Percentiles rank a stretch among this genome's conserved stretches.
These are phyloP conservation scores for Trichoplusia ni DNA, from an alignment of 1,140 invertebrate genomes.

Conservation along the genomic window DNA sequence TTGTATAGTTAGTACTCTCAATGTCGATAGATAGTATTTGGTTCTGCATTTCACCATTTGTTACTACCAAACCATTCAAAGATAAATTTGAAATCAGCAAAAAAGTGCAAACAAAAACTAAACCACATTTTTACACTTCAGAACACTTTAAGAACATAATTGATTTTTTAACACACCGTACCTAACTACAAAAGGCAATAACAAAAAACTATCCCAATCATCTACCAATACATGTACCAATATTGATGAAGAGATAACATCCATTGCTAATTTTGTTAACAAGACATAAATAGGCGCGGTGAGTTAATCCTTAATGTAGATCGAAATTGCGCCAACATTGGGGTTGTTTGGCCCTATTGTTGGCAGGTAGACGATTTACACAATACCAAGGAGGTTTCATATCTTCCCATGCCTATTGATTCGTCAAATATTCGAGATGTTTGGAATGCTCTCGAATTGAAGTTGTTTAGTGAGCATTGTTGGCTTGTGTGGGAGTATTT, in stretches of 20 bases:
- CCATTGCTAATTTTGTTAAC: neutral
- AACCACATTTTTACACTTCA: conserved; percentile 1
- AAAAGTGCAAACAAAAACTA: neutral
- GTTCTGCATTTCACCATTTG: neutral
- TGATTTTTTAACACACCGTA: conserved; percentile 1
- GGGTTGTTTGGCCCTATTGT: neutral
- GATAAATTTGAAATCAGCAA: neutral
- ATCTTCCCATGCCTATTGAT: conserved; percentile 8
- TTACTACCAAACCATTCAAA: neutral
- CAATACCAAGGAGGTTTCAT: neutral
- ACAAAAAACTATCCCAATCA: neutral
- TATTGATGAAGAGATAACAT: neutral
- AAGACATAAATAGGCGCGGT: neutral
- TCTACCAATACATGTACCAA: no score
- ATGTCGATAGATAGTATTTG: no score
- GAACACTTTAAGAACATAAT: conserved; percentile 11
- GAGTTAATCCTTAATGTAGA: neutral
- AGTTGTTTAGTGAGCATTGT: neutral
- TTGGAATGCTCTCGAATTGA: neutral
- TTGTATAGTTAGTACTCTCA: no score
- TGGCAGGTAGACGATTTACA: no score
- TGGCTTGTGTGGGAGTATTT: neutral
- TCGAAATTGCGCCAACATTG: neutral
- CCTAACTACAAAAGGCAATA: conserved; percentile 7
- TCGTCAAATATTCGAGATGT: conserved; percentile 9